Conservation (phyloP, 2,888 invertebrate species). For the Autographa gamma region DNA sequence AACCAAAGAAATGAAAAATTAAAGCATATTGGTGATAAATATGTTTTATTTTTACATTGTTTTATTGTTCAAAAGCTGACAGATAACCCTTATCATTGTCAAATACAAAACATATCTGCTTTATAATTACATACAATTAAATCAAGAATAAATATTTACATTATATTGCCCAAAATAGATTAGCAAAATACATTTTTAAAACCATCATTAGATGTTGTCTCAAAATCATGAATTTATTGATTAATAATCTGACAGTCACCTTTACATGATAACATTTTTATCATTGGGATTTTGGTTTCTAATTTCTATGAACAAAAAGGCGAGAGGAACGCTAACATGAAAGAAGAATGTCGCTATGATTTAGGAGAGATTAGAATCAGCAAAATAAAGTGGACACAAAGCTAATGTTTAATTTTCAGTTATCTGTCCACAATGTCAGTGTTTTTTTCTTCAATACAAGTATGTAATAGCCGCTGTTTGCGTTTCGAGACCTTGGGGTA, state of each 20-base stretch:
- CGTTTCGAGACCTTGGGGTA: slow-evolving; percentile 50
- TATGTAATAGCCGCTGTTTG: slow-evolving; percentile 48
- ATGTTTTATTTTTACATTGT: not conserved
- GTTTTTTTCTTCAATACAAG: slow-evolving; percentile 34
- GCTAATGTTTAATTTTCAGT: slow-evolving; percentile 23
- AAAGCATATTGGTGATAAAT: not conserved
- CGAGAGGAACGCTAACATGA: not conserved
- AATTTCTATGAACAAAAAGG: not conserved
- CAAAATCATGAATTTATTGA: not conserved
- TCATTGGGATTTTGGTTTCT: not conserved
- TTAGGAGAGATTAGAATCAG: slow-evolving; percentile 6
- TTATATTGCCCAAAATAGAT: not conserved
- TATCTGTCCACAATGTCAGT: slow-evolving; percentile 48
- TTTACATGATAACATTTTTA: slow-evolving; percentile 15
- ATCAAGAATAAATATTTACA: slow-evolving; percentile 6
- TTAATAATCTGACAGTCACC: slow-evolving; percentile 25
- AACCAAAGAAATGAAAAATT: not conserved
- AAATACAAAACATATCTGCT: not conserved
- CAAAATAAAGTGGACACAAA: slow-evolving; percentile 3
- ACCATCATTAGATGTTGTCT: not conserved
- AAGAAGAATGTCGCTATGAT: not conserved
- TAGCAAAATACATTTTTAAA: not conserved
- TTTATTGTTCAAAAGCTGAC: not conserved
- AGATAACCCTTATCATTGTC: slow-evolving; percentile 10
- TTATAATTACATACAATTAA: not conserved